Evolutionary conservation across 2,797 vertebrate species (phyloP).

Genomic region (Coregonus ussuriensis): DNA sequence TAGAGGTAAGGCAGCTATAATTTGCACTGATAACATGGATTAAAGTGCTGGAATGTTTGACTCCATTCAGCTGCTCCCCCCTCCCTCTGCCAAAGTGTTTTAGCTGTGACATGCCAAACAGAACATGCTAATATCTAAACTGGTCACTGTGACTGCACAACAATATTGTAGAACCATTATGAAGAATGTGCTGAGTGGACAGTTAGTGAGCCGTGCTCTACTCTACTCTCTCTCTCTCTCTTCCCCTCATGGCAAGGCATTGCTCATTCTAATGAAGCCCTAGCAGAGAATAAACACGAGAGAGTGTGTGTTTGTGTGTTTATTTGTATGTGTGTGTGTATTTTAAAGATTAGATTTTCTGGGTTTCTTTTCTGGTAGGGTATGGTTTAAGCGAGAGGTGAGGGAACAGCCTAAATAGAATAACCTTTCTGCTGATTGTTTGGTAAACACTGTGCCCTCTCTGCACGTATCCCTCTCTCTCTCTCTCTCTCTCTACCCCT

Average conservation of each 20-base stretch:
- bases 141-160: conserved; percentile 49
- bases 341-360: conserved; percentile 17
- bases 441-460: conserved; percentile 28
- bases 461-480: background rate
- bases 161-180: conserved; percentile 48
- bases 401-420: background rate
- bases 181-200: conserved; percentile 56
- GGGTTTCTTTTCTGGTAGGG: conserved; percentile 27
- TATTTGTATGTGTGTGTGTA: no score
- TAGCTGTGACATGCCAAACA: conserved; percentile 52
- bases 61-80: conserved; percentile 30
- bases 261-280: conserved; percentile 42
- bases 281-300: background rate
- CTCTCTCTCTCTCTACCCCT: conserved; percentile 36
- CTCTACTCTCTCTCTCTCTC: conserved; percentile 2
- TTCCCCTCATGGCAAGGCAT: conserved; percentile 33
- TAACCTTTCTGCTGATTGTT: conserved; percentile 19
- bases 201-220: conserved; percentile 48
- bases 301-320: conserved; percentile 6
- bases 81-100: conserved; percentile 57
- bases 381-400: conserved; percentile 21
- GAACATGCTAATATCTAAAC: conserved; percentile 60
- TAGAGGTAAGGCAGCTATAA: conserved; percentile 55
- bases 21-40: conserved; percentile 62
- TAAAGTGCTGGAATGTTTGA: conserved; percentile 55